Base-by-base conservation (phyloP, 2,888 invertebrate species). In the Dusona sp. region DNA sequence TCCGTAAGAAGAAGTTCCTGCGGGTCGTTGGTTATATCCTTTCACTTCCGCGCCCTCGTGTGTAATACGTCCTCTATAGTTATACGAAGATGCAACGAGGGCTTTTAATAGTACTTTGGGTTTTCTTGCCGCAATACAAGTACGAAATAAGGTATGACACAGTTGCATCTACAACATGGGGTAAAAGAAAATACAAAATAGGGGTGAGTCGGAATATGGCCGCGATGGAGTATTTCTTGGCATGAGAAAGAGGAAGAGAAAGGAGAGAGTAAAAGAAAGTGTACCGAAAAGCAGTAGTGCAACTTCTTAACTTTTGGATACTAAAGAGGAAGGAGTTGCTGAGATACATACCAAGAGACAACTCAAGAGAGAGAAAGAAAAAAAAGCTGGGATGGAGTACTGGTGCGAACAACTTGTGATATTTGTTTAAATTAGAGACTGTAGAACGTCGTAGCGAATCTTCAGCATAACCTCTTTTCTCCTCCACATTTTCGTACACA, bases 391-490 rank as follows among this genome's bases (percentile, higher is more conserved):
- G 79, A 83, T 70, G 29, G 68, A 82, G 83, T 70, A 72, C 81
- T 73, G 65, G 86, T 67, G 88, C 83, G 82, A 88, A 87, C 87
- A 88, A 89, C 87, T 89, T 89, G 86, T 88, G 87, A 89, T 89
- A 89, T 89, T 89, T 89, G 88, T 89, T 89, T 87, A 86, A 89
- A 89, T 89, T 89, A 89, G 88, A 87, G 87, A 79, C 65, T 70
- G 70, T 68, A 72, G 79, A 79, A 61, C 51, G 77, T 80, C 77
- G 86, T 87, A 78, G 88, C 80, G 70, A 48, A 29, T 82, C 68
- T 54, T 82, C 61, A 36, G 68, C 25, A n/a, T 7, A 38, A 25
- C 36, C 45, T 70, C 75, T 77, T 61, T 81, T 74, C 81, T 74
- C 81, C 74, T 54, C n/a, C 29, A 11, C 54, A 22, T 51, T 68